These are phyloP conservation scores for Arremon aurantiirostris DNA, from an alignment of 2,797 vertebrate species.

Conservation along the genomic window DNA sequence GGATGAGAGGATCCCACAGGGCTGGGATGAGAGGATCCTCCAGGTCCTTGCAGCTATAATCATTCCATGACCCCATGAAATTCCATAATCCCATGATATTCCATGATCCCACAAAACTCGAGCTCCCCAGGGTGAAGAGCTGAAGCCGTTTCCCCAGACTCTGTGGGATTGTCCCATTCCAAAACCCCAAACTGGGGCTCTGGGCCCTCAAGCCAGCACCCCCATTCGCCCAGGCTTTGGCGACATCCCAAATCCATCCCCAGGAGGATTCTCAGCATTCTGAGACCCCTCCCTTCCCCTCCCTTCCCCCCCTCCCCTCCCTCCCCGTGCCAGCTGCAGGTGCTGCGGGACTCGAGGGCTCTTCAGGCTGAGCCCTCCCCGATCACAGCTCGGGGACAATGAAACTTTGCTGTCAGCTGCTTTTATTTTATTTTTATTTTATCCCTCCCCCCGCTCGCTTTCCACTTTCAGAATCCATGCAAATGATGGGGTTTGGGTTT, in stretches of 20 bases:
- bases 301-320: background rate
- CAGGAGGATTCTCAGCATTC: rapidly evolving
- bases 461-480: slow-evolving; percentile 18
- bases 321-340: slow-evolving; percentile 48
- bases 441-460: slow-evolving; percentile 11
- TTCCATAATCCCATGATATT: background rate
- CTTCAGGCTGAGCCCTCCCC: background rate
- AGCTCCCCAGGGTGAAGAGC: no score
- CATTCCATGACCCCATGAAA: background rate
- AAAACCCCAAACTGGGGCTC: background rate
- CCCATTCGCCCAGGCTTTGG: background rate
- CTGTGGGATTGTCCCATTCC: background rate
- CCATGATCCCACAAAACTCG: background rate
- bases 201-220: rapidly evolving
- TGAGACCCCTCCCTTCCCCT: background rate
- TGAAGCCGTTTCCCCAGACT: background rate
- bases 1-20: no score
- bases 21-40: no score
- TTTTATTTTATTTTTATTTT: slow-evolving; percentile 45
- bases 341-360: slow-evolving; percentile 14
- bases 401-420: slow-evolving; percentile 75
- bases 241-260: background rate
- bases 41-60: background rate
- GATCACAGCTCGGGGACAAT: slow-evolving; percentile 40
- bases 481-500: background rate